Conservation (phyloP, 1,140 invertebrate species). For the Aphelenchoides fujianensis region DNA sequence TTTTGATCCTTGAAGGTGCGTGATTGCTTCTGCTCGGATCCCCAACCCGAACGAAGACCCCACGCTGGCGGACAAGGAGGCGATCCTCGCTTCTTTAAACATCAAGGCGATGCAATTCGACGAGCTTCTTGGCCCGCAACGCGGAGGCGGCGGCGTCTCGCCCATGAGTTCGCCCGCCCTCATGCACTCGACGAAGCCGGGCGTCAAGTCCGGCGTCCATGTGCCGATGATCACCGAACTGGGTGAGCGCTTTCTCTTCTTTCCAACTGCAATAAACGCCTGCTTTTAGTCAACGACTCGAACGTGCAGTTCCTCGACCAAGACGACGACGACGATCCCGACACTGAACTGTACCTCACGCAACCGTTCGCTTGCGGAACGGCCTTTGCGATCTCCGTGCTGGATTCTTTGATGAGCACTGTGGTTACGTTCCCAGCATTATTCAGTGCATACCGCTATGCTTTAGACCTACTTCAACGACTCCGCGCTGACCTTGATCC, state of each 20-base stretch:
- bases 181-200: constrained; percentile 74
- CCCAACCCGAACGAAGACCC: constrained; percentile 90
- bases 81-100: constrained; percentile 96
- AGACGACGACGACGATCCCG: constrained; percentile 97
- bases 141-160: constrained; percentile 28
- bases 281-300: constrained; percentile 95
- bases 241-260: too few species aligned
- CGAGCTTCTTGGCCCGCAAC: constrained; percentile 53
- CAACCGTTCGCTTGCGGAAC: constrained; percentile 99
- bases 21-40: constrained; percentile 84
- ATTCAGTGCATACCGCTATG: constrained; percentile 24
- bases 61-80: constrained; percentile 97
- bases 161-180: constrained; percentile 46
- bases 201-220: constrained; percentile 93
- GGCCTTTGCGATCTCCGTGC: constrained; percentile 97
- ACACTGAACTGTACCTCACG: constrained; percentile 97
- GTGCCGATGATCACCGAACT: constrained; percentile 93
- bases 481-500: constrained; percentile 94
- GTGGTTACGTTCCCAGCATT: too few species aligned
- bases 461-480: constrained; percentile 96
- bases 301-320: constrained; percentile 99
- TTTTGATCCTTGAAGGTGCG: neutral
- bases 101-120: constrained; percentile 93
- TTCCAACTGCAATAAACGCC: too few species aligned
- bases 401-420: constrained; percentile 99